Evolutionary conservation across 2,113 vertebrate genomes (phyloP).

Genomic region (Atlantisia rogersi): DNA sequence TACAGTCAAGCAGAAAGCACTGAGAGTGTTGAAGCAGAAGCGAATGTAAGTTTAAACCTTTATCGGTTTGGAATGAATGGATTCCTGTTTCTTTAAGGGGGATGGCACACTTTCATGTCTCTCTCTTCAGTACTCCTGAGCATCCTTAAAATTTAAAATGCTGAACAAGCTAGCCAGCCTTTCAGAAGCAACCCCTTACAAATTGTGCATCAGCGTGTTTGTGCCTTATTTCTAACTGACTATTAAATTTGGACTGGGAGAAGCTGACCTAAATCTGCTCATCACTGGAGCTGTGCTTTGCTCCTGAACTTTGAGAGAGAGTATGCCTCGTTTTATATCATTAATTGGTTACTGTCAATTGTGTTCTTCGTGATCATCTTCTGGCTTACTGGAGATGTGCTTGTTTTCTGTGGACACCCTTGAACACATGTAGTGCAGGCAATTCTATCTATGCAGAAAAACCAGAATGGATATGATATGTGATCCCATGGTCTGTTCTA

Average conservation of each 20-base stretch:
- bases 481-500: background rate
- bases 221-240: background rate
- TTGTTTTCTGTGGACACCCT: background rate
- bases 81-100: background rate
- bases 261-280: background rate
- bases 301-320: background rate
- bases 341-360: background rate
- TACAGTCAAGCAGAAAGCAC: slow-evolving; percentile 97
- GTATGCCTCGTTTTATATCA: background rate
- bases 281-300: background rate
- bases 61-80: background rate
- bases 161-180: background rate
- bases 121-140: background rate
- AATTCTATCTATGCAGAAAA: background rate
- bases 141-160: background rate
- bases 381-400: background rate
- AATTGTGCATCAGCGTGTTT: background rate
- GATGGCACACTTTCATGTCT: background rate
- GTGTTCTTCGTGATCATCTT: background rate
- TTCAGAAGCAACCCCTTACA: background rate
- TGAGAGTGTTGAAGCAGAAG: slow-evolving; percentile 97
- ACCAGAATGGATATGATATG: background rate
- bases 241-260: background rate
- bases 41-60: slow-evolving; percentile 87
- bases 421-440: background rate